Conservation (phyloP, 2,797 vertebrate genomes). For the Brachyrhaphis roseni region DNA sequence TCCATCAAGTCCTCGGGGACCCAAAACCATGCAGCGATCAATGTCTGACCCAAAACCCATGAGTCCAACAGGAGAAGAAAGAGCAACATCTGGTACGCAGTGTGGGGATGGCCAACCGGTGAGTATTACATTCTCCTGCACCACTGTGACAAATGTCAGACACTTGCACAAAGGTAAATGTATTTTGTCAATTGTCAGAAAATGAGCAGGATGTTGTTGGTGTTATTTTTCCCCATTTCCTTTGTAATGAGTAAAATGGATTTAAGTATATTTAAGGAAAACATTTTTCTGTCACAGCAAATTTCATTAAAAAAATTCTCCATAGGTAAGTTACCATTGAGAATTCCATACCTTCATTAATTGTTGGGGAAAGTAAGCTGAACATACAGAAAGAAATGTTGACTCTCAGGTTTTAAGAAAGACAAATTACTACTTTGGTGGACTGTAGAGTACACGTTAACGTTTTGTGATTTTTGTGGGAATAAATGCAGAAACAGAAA, state of each 20-base stretch:
- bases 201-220: neutral
- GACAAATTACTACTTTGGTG: slow-evolving; percentile 36
- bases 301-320: slow-evolving; percentile 70
- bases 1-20: slow-evolving; percentile 89
- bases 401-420: slow-evolving; percentile 40
- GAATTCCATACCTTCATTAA: slow-evolving; percentile 62
- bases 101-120: slow-evolving; percentile 91
- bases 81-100: slow-evolving; percentile 88
- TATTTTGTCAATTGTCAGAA: neutral
- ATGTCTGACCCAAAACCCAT: slow-evolving; percentile 97
- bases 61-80: slow-evolving; percentile 97
- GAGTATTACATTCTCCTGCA: slow-evolving; percentile 72
- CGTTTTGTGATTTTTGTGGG: slow-evolving; percentile 21
- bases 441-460: slow-evolving; percentile 20
- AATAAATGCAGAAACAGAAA: slow-evolving; percentile 14
- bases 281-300: neutral
- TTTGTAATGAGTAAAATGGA: neutral
- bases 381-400: slow-evolving; percentile 46
- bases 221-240: neutral
- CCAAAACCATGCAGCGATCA: slow-evolving; percentile 95
- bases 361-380: slow-evolving; percentile 52
- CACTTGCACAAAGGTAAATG: neutral
- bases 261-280: neutral
- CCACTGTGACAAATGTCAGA: neutral
- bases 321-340: slow-evolving; percentile 64